Evolutionary conservation across 2,888 invertebrate species (phyloP).

Genomic region (Nomada fabriciana): DNA sequence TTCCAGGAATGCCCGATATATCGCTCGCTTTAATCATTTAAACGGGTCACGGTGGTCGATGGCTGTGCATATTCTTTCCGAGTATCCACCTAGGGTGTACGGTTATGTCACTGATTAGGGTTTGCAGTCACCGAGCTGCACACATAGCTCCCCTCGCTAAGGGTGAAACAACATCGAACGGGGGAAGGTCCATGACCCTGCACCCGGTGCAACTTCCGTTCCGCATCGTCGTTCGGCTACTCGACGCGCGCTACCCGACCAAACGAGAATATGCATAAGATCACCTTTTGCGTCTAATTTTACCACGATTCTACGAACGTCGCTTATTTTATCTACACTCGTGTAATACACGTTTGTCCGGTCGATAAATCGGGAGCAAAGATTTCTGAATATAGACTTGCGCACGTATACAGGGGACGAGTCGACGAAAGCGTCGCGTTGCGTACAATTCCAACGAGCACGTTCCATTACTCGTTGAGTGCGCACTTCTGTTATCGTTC

Average conservation of each 20-base stretch:
- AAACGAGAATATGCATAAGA: slow-evolving; percentile 21
- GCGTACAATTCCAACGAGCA: no score
- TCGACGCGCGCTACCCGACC: slow-evolving; percentile 17
- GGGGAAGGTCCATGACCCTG: slow-evolving; percentile 68
- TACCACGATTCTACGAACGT: neutral
- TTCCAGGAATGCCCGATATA: slow-evolving; percentile 40
- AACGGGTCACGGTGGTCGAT: slow-evolving; percentile 53
- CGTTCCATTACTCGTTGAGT: no score
- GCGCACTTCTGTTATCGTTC: neutral
- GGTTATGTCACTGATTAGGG: slow-evolving; percentile 63
- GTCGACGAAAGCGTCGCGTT: no score
- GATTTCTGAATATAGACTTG: slow-evolving; percentile 7
- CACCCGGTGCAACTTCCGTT: slow-evolving; percentile 61
- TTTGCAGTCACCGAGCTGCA: slow-evolving; percentile 59
- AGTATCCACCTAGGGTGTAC: neutral
- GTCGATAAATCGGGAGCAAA: slow-evolving; percentile 24
- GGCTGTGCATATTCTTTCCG: slow-evolving; percentile 46
- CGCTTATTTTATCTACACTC: neutral
- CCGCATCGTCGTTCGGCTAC: slow-evolving; percentile 53
- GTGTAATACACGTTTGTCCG: neutral
- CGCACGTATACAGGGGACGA: neutral
- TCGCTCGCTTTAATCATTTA: slow-evolving; percentile 53
- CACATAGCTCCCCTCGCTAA: slow-evolving; percentile 31
- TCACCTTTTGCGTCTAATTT: slow-evolving; percentile 11
- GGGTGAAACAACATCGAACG: slow-evolving; percentile 56